phyloP scores from a whole-genome alignment of 2,888 invertebrate genomes.

The Heliconius cydno region DNA sequence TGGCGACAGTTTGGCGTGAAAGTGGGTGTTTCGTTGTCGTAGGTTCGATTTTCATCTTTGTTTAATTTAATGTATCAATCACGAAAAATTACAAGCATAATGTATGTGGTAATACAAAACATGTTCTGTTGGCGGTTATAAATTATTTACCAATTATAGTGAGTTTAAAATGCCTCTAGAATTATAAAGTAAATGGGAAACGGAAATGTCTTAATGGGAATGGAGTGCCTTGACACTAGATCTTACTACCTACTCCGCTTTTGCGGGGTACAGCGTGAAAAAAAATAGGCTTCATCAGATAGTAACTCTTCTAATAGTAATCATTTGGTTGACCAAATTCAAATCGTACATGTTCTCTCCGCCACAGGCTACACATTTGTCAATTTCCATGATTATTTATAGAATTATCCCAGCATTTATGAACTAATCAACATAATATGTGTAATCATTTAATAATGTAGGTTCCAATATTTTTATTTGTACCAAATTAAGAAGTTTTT shows the following conservation, averaged over 20 bases:
- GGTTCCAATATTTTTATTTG: not conserved
- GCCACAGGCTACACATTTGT: not conserved
- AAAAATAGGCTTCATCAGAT: not conserved
- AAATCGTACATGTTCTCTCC: not conserved
- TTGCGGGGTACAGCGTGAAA: no score
- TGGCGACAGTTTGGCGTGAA: constrained; percentile 7
- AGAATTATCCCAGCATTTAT: not conserved
- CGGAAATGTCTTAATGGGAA: no score
- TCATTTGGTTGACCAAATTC: not conserved
- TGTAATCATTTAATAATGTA: not conserved
- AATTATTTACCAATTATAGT: no score
- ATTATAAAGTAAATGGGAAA: no score
- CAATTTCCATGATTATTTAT: not conserved
- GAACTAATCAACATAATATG: not conserved
- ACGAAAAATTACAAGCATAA: no score
- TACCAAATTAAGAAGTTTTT: no score
- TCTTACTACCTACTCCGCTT: no score
- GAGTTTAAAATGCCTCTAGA: no score
- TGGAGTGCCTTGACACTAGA: no score
- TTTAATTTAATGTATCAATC: not conserved
- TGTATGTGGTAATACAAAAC: no score
- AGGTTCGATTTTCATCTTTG: not conserved
- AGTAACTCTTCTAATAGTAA: not conserved
- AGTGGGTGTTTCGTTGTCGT: not conserved
- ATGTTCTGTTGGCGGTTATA: no score